Percentiles rank a stretch among this genome's conserved stretches.
Evolutionary conservation across 2,888 invertebrate species (phyloP).

Genomic region (Halocaridina rubra): DNA sequence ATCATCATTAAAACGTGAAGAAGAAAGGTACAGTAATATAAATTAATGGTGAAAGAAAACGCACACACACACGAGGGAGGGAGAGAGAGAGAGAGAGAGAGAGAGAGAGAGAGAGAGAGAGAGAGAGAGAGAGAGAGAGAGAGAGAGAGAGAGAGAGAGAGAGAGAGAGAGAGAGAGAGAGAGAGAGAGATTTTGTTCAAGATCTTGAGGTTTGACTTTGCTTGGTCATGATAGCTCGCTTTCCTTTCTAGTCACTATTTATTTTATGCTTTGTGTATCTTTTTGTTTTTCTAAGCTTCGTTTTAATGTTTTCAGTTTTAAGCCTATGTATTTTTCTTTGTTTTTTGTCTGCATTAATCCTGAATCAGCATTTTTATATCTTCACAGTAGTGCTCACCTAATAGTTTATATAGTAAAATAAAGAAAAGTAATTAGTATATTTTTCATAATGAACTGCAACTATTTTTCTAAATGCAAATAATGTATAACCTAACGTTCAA

Average conservation of each 20-base stretch:
- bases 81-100: slow-evolving; percentile 25
- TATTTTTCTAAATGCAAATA: not conserved
- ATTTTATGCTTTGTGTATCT: not conserved
- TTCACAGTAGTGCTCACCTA: not conserved
- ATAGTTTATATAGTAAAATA: not conserved
- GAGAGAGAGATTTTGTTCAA: not conserved
- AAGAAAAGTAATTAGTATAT: not conserved
- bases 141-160: slow-evolving; percentile 13
- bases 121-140: not conserved
- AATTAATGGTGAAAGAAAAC: not conserved
- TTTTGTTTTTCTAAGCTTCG: not conserved
- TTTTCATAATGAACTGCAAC: not conserved
- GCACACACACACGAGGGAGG: not conserved
- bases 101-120: slow-evolving; percentile 6
- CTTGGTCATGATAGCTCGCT: no score
- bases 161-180: not conserved
- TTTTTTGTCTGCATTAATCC: no score
- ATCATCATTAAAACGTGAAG: not conserved
- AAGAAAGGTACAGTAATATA: not conserved
- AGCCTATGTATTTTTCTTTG: no score
- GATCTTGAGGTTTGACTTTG: no score
- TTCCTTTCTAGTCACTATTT: not conserved
- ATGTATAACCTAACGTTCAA: not conserved
- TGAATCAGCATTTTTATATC: no score
- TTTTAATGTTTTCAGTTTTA: not conserved